Base-by-base conservation (phyloP, 2,797 vertebrate genomes). In the Pteronotus mesoamericanus region DNA sequence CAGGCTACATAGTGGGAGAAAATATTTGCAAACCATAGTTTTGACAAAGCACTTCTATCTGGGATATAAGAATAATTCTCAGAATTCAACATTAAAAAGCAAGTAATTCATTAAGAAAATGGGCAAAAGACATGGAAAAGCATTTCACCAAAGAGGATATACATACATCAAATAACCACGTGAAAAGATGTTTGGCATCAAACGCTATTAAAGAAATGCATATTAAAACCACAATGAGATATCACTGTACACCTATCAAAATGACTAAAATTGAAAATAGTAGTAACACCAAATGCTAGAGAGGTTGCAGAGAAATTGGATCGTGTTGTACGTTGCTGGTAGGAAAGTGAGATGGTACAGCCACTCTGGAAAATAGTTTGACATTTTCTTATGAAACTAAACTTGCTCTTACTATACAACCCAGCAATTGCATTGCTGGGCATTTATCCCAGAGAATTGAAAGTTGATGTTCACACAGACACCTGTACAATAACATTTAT, bases 381-480 rank as follows among this genome's bases (percentile, higher is more conserved):
- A 10, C 6, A 22, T 69, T 80, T 86, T 95, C 66, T 85, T 61
- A 26, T 44, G 69, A 55, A 95, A 59, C n/a, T 92, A 55, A 91
- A 46, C 86, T 86, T 83, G 4, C 18, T 34, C 21, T 79, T 86
- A 34, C 11, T 61, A 16, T 84, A 75, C 2, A 80, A 82, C 9
- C 39, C 24, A 96, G 22, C 48, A 68, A 0, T 93, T 91, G 46
- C 3, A 37, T 91, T 75, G 29, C 61, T 51, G 44, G 39, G 34
- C 46, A 72, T 88, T 93, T 84, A 79, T 75, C 26, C 39, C 42
- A 89, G 85, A 94, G 61, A 89, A 82, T 69, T 92, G 55, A 86
- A 96, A 94, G 55, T 37, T 10, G 21, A 15, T 46, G 72, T 44
- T 91, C 48, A 86, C 34, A 82, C 24, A 86, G 19, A 83, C 29